These are phyloP conservation scores for Amazonetta brasiliensis DNA, from an alignment of 2,797 vertebrate genomes.

Conservation along the genomic window DNA sequence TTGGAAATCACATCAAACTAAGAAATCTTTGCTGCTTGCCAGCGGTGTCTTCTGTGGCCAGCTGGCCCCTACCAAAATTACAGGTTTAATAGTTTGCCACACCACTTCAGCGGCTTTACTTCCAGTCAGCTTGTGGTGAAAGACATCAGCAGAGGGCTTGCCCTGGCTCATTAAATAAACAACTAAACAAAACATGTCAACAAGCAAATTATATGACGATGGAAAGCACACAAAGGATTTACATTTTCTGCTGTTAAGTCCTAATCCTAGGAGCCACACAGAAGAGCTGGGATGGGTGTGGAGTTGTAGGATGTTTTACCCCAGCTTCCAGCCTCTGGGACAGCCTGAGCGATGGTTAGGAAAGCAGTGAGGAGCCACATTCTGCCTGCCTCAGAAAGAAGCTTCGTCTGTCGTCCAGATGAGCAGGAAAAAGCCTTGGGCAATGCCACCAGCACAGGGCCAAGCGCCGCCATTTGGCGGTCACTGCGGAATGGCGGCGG, in stretches of 20 bases:
- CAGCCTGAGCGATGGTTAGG: fast-evolving
- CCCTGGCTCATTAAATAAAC: not conserved
- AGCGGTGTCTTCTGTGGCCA: not conserved
- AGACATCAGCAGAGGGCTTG: not conserved
- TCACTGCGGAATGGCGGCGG: too few relatives aligned
- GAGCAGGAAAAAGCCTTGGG: not conserved
- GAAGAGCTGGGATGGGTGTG: not conserved
- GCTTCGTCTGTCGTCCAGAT: not conserved
- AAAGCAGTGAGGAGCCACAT: not conserved
- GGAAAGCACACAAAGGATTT: not conserved
- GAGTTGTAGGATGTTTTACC: not conserved
- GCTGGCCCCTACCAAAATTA: not conserved
- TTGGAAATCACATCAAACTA: fast-evolving
- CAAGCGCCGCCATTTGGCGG: too few relatives aligned
- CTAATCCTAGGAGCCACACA: not conserved
- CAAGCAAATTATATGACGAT: not conserved
- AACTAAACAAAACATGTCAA: not conserved
- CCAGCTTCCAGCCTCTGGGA: not conserved
- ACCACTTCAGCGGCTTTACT: not conserved
- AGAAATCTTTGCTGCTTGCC: not conserved
- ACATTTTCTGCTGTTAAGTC: not conserved
- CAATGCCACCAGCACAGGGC: not conserved
- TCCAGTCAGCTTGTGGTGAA: not conserved
- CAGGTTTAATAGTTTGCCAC: not conserved
- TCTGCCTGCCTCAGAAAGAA: not conserved